These are phyloP conservation scores for Musca domestica DNA, from an alignment of 1,140 invertebrate species.

Conservation along the genomic window DNA sequence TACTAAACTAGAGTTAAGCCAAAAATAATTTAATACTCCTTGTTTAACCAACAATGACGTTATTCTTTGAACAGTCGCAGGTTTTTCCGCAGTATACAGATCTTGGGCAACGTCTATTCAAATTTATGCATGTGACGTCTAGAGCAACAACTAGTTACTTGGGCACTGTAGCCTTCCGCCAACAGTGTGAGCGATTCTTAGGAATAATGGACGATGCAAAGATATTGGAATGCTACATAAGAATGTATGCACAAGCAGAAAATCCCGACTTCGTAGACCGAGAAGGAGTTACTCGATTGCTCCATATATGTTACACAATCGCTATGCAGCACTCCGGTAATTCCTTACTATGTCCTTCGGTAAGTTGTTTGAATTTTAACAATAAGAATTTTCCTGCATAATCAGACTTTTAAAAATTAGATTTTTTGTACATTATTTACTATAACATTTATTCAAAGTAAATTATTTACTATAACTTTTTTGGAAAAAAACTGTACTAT, in stretches of 20 bases:
- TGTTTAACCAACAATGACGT: no score
- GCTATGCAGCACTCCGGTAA: conserved; percentile 71
- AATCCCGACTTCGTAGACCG: conserved; percentile 51
- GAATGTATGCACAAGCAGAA: conserved; percentile 59
- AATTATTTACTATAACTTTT: no score
- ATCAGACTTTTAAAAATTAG: no score
- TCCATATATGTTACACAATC: conserved; percentile 71
- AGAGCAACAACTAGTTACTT: conserved; percentile 64
- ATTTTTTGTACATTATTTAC: no score
- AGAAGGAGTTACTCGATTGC: conserved; percentile 61
- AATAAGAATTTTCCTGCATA: no score
- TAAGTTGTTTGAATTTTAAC: conserved; percentile 21
- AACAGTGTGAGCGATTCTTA: conserved; percentile 71
- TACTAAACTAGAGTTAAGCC: no score
- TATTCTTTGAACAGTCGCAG: conserved; percentile 61
- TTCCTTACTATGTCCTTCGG: conserved; percentile 56
- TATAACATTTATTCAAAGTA: no score
- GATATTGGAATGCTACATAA: conserved; percentile 67
- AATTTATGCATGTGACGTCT: conserved; percentile 61
- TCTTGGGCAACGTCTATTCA: conserved; percentile 67
- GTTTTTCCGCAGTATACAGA: conserved; percentile 76
- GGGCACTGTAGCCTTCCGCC: conserved; percentile 62
- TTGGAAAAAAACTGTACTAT: no score
- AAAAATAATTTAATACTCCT: no score
- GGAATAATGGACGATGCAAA: conserved; percentile 65